Conservation (phyloP, 2,797 vertebrate genomes). For the Lindbergichthys nudifrons region DNA sequence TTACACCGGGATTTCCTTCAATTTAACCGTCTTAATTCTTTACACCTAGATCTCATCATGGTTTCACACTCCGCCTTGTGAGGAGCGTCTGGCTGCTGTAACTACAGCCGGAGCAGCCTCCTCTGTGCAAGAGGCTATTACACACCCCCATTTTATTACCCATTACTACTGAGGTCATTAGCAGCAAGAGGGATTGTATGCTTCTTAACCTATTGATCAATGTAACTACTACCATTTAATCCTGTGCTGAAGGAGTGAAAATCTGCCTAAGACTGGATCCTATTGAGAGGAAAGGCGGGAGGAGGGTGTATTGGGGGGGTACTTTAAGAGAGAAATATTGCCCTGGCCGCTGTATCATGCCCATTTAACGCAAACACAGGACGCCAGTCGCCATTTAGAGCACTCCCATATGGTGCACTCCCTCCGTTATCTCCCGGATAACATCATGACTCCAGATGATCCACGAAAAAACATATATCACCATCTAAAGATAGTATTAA, state of each 20-base stretch:
- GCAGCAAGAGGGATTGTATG: conserved; percentile 96
- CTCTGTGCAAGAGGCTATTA: conserved; percentile 90
- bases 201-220: conserved; percentile 99
- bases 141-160: conserved; percentile 96
- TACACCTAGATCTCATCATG: conserved; percentile 60
- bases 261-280: conserved; percentile 87
- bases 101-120: conserved; percentile 84
- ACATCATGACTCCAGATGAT: conserved; percentile 72
- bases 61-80: conserved; percentile 65
- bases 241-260: conserved; percentile 95
- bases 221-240: conserved; percentile 99
- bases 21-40: conserved; percentile 59
- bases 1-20: conserved; percentile 42
- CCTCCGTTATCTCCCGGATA: conserved; percentile 68
- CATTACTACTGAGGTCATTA: conserved; percentile 99
- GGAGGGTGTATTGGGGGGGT: conserved; percentile 53
- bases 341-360: conserved; percentile 74
- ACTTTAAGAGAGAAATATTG: conserved; percentile 85
- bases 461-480: conserved; percentile 69
- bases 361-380: conserved; percentile 80
- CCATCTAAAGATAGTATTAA: conserved; percentile 68
- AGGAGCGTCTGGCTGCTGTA: conserved; percentile 60
- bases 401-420: conserved; percentile 72
- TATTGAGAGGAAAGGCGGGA: conserved; percentile 73
- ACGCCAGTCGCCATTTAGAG: conserved; percentile 75